A percentile compares a stretch with the other conserved stretches of the same genome.
Conservation (phyloP, 2,797 vertebrate genomes). For the Bovichtus diacanthus region DNA sequence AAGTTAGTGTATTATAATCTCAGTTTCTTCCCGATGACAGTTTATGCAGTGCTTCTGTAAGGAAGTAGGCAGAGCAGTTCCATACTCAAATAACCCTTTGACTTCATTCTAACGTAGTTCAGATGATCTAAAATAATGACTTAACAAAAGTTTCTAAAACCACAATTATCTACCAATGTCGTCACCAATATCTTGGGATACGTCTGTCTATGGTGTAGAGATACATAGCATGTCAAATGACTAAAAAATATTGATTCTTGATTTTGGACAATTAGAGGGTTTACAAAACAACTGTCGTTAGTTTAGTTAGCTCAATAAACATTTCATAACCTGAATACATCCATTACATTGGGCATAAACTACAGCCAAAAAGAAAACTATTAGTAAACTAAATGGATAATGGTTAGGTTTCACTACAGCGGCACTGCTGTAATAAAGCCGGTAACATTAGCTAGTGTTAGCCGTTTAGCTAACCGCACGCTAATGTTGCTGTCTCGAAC, state of each 20-base stretch:
- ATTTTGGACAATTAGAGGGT: not conserved
- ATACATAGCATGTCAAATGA: not conserved
- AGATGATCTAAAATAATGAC: not conserved
- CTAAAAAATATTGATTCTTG: not conserved
- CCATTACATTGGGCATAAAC: not conserved
- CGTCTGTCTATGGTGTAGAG: not conserved
- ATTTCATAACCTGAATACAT: not conserved
- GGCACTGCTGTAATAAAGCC: constrained; percentile 43
- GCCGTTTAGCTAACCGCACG: constrained; percentile 50
- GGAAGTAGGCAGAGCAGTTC: not conserved
- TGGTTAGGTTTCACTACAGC: not conserved
- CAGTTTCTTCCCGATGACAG: constrained; percentile 1
- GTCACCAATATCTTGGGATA: not conserved
- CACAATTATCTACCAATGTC: not conserved
- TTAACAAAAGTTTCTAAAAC: not conserved
- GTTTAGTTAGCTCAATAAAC: not conserved
- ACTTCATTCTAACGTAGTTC: not conserved
- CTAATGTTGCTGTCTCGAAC: constrained; percentile 26
- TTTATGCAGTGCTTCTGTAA: constrained; percentile 1
- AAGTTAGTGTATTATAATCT: constrained; percentile 18
- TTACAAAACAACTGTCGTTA: constrained; percentile 19
- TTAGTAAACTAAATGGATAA: not conserved
- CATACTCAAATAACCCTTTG: not conserved
- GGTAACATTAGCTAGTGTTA: constrained; percentile 52
- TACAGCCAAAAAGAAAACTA: not conserved